These are phyloP conservation scores for Sarcophaga carnaria DNA, from an alignment of 2,888 invertebrate genomes.

Conservation along the genomic window DNA sequence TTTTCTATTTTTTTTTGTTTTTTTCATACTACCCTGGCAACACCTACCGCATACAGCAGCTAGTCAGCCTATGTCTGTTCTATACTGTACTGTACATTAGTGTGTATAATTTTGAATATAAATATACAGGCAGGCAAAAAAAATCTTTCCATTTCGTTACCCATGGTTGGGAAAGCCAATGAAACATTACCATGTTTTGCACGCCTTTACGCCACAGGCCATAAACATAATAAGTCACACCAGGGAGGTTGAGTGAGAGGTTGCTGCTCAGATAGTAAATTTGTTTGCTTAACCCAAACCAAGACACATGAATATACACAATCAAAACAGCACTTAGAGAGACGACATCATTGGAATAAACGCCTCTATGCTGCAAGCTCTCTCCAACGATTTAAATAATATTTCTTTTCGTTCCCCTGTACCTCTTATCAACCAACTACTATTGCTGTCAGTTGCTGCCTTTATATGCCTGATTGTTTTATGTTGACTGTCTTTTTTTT, in stretches of 20 bases:
- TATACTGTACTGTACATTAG: too few species aligned
- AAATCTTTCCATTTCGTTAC: slow-evolving; percentile 67
- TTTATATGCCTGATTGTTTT: slow-evolving; percentile 46
- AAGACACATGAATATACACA: neutral
- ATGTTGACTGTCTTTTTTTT: neutral
- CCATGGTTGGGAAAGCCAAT: slow-evolving; percentile 63
- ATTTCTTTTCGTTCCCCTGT: neutral
- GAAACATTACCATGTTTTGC: slow-evolving; percentile 68
- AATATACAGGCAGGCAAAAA: slow-evolving; percentile 25
- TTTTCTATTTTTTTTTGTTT: too few species aligned
- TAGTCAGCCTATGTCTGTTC: neutral
- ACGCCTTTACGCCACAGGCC: slow-evolving; percentile 64
- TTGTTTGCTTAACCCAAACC: neutral
- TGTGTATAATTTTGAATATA: slow-evolving; percentile 4
- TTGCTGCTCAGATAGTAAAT: slow-evolving; percentile 17
- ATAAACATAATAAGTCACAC: slow-evolving; percentile 66
- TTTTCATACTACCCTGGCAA: too few species aligned
- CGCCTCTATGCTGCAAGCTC: slow-evolving; percentile 21
- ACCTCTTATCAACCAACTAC: neutral
- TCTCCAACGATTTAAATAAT: slow-evolving; percentile 15
- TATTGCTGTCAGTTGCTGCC: slow-evolving; percentile 16
- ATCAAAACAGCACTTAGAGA: neutral
- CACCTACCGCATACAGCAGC: too few species aligned
- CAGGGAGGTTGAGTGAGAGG: slow-evolving; percentile 5
- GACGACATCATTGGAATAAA: neutral